These are phyloP conservation scores for Limnephilus rhombicus DNA, from an alignment of 2,888 invertebrate species.

Conservation along the genomic window DNA sequence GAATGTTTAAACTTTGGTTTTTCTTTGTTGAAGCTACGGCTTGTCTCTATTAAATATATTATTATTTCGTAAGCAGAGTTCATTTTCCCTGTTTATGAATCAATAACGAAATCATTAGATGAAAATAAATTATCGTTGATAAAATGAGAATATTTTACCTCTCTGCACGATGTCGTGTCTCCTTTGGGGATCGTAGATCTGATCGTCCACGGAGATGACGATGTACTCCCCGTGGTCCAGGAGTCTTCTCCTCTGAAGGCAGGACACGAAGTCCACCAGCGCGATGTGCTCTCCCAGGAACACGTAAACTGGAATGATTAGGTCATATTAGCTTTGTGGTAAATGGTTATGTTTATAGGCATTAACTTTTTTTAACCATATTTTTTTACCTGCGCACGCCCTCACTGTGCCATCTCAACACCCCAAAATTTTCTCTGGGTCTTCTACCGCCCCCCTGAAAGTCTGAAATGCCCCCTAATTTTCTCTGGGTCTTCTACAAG, in stretches of 20 bases:
- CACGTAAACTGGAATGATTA: conserved; percentile 86
- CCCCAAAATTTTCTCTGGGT: too few relatives aligned
- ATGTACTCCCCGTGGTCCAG: conserved; percentile 90
- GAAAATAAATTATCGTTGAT: neutral
- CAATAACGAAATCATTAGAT: neutral
- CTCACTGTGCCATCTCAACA: too few relatives aligned
- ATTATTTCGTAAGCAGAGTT: too few relatives aligned
- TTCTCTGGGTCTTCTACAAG: too few relatives aligned
- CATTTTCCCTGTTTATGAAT: neutral
- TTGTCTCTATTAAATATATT: too few relatives aligned
- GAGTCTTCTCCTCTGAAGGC: conserved; percentile 85
- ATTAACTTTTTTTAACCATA: too few relatives aligned
- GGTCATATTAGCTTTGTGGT: conserved; percentile 23
- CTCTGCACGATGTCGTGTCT: conserved; percentile 77
- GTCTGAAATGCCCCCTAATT: too few relatives aligned
- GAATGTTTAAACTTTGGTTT: too few relatives aligned
- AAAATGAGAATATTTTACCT: conserved; percentile 70
- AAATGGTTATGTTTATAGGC: neutral
- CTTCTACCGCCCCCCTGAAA: too few relatives aligned
- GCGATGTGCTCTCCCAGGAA: conserved; percentile 93
- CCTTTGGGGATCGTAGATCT: conserved; percentile 85
- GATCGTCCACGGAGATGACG: conserved; percentile 92
- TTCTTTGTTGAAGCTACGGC: too few relatives aligned
- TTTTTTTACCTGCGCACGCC: too few relatives aligned
- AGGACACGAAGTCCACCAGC: conserved; percentile 89